phyloP scores from a whole-genome alignment of 1,140 invertebrate genomes.

The Habropoda laboriosa region DNA sequence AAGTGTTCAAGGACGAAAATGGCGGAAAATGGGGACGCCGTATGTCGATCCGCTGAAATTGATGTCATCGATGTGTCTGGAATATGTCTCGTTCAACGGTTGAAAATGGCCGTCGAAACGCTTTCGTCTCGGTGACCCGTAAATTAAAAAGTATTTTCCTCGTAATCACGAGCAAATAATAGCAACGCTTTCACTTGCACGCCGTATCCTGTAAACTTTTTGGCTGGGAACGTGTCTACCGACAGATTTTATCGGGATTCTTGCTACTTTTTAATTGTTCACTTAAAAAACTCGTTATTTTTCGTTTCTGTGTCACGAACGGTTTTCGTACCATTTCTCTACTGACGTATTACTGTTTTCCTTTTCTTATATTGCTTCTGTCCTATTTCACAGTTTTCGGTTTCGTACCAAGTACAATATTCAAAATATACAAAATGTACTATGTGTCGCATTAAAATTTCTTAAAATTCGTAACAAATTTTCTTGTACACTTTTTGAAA shows the following conservation, averaged over 20 bases:
- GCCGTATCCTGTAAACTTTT: not conserved
- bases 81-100: not conserved
- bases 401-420: no score
- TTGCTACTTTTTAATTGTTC: not conserved
- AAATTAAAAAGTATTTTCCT: not conserved
- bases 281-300: not conserved
- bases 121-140: not conserved
- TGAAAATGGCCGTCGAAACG: not conserved
- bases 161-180: not conserved
- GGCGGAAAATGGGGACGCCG: not conserved
- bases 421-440: not conserved
- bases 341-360: not conserved
- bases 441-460: not conserved
- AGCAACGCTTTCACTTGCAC: slow-evolving; percentile 16
- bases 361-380: not conserved
- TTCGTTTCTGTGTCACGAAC: not conserved
- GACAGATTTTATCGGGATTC: not conserved
- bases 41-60: not conserved
- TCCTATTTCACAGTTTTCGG: not conserved
- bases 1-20: not conserved
- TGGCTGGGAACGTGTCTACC: not conserved
- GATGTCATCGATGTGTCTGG: not conserved
- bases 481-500: not conserved
- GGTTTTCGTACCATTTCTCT: not conserved
- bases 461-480: not conserved